Evolutionary conservation across 1,140 invertebrate species (phyloP), one percentile per base, ranked within the genome.

Genomic region (Heliconius hermathena): DNA sequence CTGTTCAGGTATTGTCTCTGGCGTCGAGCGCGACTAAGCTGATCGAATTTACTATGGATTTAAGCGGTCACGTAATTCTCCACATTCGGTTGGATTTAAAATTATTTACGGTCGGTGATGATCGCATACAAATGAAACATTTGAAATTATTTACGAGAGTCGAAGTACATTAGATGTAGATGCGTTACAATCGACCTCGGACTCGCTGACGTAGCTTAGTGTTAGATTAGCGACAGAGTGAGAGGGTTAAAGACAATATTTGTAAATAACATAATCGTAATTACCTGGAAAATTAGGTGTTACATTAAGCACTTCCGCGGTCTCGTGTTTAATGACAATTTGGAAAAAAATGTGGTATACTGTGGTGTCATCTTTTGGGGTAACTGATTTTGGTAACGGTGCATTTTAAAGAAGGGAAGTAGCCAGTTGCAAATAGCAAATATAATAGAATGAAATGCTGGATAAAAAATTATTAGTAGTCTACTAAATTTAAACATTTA

Each of bases 201-300:
- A 83, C 79, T 84, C 88, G 93, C 93, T 92, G 91, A 85, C 85
- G 90, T 94, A 93, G 93, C 89, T 89, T 93, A 93, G 91, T 81
- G 87, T 89, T 94, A 94, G 93, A 85, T 82, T 94, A 94, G 91
- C 88, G 91, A 93, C 91, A 93, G 92, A 94, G 93, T 91, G 94
- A 94, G 94, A 94, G 93, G 94, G 93, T 94, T 94, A 92, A 95
- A 95, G 94, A 95, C 94, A 95, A 95, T 95, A 95, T 94, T 94
- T 95, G 94, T 95, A 95, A 91, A 94, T 94, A 94, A 92, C 88
- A 89, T 94, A 91, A 91, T 89, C 84, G 91, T 93, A 94, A 91
- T 91, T 84, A 90, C 90, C 91, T 93, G 90, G 81, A 85, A 85
- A 88, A 88, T 91, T 90, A 93, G 91, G 90, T 91, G 82, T 93